Conservation (phyloP, 2,113 vertebrate species). For the Istiophorus platypterus region DNA sequence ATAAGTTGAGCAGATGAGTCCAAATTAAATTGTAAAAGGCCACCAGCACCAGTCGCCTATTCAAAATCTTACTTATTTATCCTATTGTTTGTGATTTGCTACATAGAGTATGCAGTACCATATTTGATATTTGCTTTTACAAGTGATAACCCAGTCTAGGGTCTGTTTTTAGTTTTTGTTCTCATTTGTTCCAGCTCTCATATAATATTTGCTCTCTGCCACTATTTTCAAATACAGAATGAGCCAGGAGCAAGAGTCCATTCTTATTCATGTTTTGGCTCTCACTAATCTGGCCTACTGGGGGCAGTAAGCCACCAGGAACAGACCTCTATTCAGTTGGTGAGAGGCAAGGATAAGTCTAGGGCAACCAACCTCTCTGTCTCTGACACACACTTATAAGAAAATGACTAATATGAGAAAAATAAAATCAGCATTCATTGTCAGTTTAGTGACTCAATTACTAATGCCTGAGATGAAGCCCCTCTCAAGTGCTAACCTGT, state of each 20-base stretch:
- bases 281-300: conserved; percentile 63
- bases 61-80: not conserved
- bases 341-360: conserved; percentile 58
- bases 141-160: not conserved
- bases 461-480: conserved; percentile 65
- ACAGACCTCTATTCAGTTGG: conserved; percentile 32
- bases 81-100: not conserved
- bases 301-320: conserved; percentile 79
- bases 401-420: conserved; percentile 28
- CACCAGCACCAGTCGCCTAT: not conserved
- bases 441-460: conserved; percentile 69
- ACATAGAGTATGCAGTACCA: too few relatives aligned
- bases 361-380: conserved; percentile 36
- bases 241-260: not conserved
- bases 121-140: not conserved
- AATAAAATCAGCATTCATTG: conserved; percentile 46
- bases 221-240: not conserved
- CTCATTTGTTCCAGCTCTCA: not conserved
- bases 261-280: conserved; percentile 3
- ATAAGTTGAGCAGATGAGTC: not conserved
- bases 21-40: not conserved
- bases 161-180: not conserved
- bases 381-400: conserved; percentile 20
- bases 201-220: not conserved
- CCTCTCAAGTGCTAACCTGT: conserved; percentile 59